Conservation (phyloP, 2,113 vertebrate genomes). For the Syngnathus typhle region DNA sequence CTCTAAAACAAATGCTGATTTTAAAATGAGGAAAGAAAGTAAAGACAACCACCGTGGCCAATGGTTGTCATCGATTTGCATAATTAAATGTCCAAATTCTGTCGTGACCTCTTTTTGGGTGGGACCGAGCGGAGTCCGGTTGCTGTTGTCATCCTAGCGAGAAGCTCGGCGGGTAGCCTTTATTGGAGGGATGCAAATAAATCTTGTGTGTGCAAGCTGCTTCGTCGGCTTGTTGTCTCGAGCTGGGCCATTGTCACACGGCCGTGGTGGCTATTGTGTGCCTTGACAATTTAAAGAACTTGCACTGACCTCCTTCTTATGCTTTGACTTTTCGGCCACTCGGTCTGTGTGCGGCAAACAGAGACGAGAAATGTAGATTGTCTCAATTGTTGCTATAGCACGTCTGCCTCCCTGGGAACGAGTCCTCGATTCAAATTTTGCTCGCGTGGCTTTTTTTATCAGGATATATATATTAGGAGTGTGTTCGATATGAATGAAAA, state of each 20-base stretch:
- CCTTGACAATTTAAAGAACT: conserved; percentile 49
- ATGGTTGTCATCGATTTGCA: not conserved
- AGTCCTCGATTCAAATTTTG: not conserved
- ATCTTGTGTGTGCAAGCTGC: conserved; percentile 60
- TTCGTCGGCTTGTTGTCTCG: conserved; percentile 67
- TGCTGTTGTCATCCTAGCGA: conserved; percentile 20
- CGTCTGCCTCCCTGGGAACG: not conserved
- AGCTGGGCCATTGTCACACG: conserved; percentile 53
- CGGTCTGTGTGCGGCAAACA: conserved; percentile 61
- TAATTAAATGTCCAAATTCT: not conserved
- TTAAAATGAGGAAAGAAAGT: too few relatives aligned
- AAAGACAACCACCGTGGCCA: not conserved
- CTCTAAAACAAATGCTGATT: too few relatives aligned
- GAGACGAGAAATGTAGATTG: conserved; percentile 40
- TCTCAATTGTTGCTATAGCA: not conserved
- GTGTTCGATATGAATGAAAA: too few relatives aligned
- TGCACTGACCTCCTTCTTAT: conserved; percentile 60
- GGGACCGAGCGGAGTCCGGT: conserved; percentile 50
- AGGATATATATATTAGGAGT: too few relatives aligned
- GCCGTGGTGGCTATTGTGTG: conserved; percentile 53
- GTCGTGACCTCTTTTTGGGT: conserved; percentile 28
- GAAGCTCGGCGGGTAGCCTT: conserved; percentile 61
- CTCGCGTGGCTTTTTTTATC: too few relatives aligned
- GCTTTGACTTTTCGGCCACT: conserved; percentile 50
- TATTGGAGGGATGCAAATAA: conserved; percentile 56